Evolutionary conservation across 2,888 invertebrate species (phyloP).

Genomic region (Liposcelis brunnea): DNA sequence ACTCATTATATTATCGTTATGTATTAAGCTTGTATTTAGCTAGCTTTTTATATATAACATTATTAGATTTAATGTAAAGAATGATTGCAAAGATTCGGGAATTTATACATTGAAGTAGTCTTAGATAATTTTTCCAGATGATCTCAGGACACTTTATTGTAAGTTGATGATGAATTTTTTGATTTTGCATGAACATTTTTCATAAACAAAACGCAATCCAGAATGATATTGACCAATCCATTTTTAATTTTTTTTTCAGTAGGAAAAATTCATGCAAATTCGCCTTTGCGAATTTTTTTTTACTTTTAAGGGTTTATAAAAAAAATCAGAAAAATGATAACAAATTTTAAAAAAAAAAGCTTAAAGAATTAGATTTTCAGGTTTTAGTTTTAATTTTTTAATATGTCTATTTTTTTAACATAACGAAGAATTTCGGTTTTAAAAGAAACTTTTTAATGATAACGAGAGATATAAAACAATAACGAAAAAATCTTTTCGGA

Average conservation of each 20-base stretch:
- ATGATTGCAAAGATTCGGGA: no score
- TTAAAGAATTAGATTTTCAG: conserved; percentile 4
- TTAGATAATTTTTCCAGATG: background rate
- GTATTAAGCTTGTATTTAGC: no score
- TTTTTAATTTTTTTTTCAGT: no score
- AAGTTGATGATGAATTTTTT: background rate
- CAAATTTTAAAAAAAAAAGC: background rate
- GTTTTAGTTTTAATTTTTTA: conserved; percentile 10
- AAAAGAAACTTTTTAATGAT: background rate
- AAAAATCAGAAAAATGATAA: background rate
- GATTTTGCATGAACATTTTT: no score
- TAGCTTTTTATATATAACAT: no score
- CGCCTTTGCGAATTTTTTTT: conserved; percentile 1
- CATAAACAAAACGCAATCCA: no score
- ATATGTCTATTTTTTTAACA: conserved; percentile 4
- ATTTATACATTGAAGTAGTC: no score
- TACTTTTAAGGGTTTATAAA: no score
- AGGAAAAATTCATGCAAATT: conserved; percentile 4
- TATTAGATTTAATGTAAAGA: no score
- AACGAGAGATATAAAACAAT: background rate
- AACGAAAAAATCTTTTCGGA: conserved; percentile 5
- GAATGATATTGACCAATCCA: no score
- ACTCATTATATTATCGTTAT: no score
- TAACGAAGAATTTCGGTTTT: background rate
- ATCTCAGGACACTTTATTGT: conserved; percentile 1